Evolutionary conservation across 1,140 invertebrate genomes (phyloP), one percentile per base, ranked within the genome.

Genomic region (Pseudachorutes palmiensis): DNA sequence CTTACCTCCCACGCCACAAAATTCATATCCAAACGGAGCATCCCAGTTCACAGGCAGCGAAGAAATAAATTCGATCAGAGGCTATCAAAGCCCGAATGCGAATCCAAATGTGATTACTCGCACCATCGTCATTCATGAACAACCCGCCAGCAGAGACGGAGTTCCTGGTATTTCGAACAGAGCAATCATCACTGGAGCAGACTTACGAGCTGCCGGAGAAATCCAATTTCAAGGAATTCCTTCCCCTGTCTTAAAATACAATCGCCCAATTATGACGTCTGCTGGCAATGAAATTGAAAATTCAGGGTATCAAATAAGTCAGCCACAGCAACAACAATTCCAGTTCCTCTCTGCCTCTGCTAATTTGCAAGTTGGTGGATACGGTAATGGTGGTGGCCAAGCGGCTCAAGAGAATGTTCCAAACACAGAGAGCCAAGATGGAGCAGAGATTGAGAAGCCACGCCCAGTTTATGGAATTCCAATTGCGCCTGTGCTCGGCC

Each of bases 391-490:
- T 59, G 5, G 3, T 31, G 33, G 62, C 61, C 31, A 32, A 16
- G 61, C 66, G 30, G 16, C 22, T 33, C n/a, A 29, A 30, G 28
- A 65, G 28, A 65, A 30, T 24, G 3, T 5, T 57, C 24, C 24
- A n/a, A 28, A 12, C 51, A 57, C 9, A 28, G 36, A 45, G 36
- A 58, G 55, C 5, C 32, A 29, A 29, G 5, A 22, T 2, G 19
- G 14, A n/a, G 22, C n/a, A 29, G 24, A 48, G 55, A 36, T 59
- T 16, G 1, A n/a, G 5, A 55, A 32, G 16, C 68, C 71, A 22
- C 59, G 62, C 45, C 66, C 71, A 24, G 36, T 70, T 55, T 73
- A 73, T 36, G 72, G 72, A 0, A 31, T 70, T 29, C 72, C 72
- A 19, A 61, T 73, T 1, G 72, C 69, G 2, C 72, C 72, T 14